Evolutionary conservation across 2,888 invertebrate genomes (phyloP).

Genomic region (Nomada fucata): DNA sequence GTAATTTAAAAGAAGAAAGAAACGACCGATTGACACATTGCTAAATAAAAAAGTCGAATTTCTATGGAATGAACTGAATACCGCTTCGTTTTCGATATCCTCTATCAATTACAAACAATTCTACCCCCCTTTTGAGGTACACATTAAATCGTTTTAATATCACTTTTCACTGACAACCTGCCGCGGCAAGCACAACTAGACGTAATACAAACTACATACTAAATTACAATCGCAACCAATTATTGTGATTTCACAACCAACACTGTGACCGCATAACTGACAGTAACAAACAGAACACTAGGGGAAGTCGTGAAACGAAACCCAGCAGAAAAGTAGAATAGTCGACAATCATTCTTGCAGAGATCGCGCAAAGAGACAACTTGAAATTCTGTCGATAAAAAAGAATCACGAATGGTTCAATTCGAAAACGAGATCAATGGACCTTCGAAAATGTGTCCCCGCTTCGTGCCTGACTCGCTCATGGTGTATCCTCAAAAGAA

Average conservation of each 20-base stretch:
- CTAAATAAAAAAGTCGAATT: neutral
- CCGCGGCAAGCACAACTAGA: neutral
- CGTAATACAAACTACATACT: neutral
- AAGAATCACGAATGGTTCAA: neutral
- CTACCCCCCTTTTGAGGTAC: neutral
- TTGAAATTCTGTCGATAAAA: neutral
- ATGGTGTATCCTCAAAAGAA: slow-evolving; percentile 5
- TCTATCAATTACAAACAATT: neutral
- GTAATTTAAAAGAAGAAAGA: neutral
- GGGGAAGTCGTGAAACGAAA: neutral
- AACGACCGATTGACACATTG: neutral
- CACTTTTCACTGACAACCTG: neutral
- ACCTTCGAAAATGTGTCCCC: neutral
- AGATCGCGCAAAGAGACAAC: neutral
- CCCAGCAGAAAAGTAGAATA: neutral
- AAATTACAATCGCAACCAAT: slow-evolving; percentile 5
- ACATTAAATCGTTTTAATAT: neutral
- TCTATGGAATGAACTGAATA: neutral
- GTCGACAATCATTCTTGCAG: neutral
- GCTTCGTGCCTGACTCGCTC: slow-evolving; percentile 1
- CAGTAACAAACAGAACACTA: neutral
- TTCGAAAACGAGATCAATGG: neutral
- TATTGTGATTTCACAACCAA: neutral
- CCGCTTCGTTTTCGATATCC: neutral
- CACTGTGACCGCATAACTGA: neutral